Base-by-base conservation (phyloP, 2,113 vertebrate genomes). In the Semicossyphus pulcher region DNA sequence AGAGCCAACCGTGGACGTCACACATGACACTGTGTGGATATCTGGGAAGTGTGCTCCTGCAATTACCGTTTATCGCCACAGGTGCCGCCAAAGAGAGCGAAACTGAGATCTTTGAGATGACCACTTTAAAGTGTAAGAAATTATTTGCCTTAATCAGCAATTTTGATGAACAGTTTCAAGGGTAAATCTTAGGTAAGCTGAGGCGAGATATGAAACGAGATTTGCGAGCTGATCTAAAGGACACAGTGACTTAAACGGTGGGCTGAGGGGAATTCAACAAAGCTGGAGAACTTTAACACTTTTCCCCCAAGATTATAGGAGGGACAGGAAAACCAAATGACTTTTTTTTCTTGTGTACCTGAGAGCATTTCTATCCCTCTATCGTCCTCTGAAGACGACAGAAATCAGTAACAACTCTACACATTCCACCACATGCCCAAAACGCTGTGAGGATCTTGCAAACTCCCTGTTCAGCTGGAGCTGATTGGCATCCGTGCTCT, bases 401-500 rank as follows among this genome's bases (percentile, higher is more conserved):
- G 15, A 32, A 57, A 75, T 62, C 23, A 41, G 41, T 37, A 44
- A 44, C 15, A 51, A 65, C 10, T 31, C 41, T 44, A 32, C 65
- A 47, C n/a, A 20, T n/a, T n/a, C n/a, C n/a, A n/a, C n/a, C n/a
- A n/a, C n/a, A n/a, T 21, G 15, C 47, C 53, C 37, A 29, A 66
- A 72, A 36, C 37, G 16, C 32, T 65, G 63, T 14, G 47, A 72
- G 4, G 31, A 34, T 34, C 53, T 5, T 39, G 28, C 23, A 26
- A 1, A 8, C 61, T 59, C 44, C 34, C 25, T 54, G 49, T 42
- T 66, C 31, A 71, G 51, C 48, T 57, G 29, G 7, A 36, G 31
- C 18, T 83, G 73, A 85, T 80, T 66, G 79, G 61, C 83, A 73
- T 83, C 42, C 56, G 36, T 71, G 57, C 44, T 76, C 49, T 79